A percentile compares a stretch with the other conserved stretches of the same genome.
Conservation (phyloP, 2,113 vertebrate species). For the Mobula hypostoma region DNA sequence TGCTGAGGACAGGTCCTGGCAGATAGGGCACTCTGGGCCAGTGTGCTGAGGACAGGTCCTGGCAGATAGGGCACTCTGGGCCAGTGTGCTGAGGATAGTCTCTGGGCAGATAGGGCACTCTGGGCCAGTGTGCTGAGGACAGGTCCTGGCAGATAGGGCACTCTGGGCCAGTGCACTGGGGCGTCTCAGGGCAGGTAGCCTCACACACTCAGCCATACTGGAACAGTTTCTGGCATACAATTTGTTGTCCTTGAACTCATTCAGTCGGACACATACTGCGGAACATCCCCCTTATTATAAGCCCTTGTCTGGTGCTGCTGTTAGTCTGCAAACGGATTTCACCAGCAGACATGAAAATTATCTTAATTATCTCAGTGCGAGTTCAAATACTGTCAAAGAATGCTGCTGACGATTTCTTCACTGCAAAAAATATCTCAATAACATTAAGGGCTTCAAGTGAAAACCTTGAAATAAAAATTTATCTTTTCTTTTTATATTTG, state of each 20-base stretch:
- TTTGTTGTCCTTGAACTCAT: neutral
- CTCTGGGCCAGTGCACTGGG: neutral
- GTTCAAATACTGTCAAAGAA: neutral
- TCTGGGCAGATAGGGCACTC: too few species aligned
- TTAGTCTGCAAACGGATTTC: neutral
- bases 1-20: too few species aligned
- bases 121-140: too few species aligned
- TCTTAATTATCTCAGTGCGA: slow-evolving; percentile 4
- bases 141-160: too few species aligned
- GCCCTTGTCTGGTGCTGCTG: neutral
- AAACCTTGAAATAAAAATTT: neutral
- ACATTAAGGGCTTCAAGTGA: neutral
- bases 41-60: too few species aligned
- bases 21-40: too few species aligned
- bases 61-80: too few species aligned
- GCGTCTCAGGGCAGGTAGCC: neutral
- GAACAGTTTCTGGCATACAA: neutral
- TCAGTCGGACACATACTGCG: neutral
- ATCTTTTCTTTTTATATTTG: neutral
- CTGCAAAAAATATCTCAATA: neutral
- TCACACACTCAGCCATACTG: neutral
- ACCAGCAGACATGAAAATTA: neutral
- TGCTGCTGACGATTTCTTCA: neutral
- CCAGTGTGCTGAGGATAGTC: too few species aligned
- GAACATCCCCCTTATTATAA: neutral